Conservation (phyloP, 2,888 invertebrate genomes). For the Macrosoma leucophasiata region DNA sequence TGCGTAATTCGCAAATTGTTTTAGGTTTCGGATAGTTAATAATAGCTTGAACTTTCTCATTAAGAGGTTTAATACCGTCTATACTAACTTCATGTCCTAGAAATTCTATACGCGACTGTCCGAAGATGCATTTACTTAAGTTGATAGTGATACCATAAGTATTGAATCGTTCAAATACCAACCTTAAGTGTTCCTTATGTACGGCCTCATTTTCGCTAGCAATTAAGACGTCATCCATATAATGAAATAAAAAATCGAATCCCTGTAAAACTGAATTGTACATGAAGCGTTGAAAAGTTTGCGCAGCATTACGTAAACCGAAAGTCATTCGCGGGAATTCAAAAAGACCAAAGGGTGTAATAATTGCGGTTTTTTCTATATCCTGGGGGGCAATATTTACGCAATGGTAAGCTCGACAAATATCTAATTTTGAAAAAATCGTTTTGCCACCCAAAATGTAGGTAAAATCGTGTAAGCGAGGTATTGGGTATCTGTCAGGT, state of each 20-base stretch:
- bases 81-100: slow-evolving; percentile 1
- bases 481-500: slow-evolving; percentile 5
- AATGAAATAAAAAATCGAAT: background rate
- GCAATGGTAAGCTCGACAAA: slow-evolving; percentile 2
- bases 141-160: too few species aligned
- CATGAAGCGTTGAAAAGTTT: too few species aligned
- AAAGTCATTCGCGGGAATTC: background rate
- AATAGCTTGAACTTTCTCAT: slow-evolving; percentile 2
- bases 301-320: too few species aligned
- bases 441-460: slow-evolving; percentile 1
- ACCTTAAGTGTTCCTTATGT: background rate
- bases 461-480: slow-evolving; percentile 5
- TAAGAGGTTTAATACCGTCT: slow-evolving; percentile 2
- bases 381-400: background rate
- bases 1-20: slow-evolving; percentile 4
- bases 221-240: slow-evolving; percentile 1
- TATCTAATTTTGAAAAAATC: slow-evolving; percentile 7
- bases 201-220: background rate
- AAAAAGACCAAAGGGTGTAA: background rate
- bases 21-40: slow-evolving; percentile 2
- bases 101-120: slow-evolving; percentile 1
- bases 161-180: background rate
- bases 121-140: slow-evolving; percentile 4
- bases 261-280: background rate
- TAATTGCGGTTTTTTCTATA: slow-evolving; percentile 4